Evolutionary conservation across 2,888 invertebrate genomes (phyloP).

Genomic region (Tipula confusa): DNA sequence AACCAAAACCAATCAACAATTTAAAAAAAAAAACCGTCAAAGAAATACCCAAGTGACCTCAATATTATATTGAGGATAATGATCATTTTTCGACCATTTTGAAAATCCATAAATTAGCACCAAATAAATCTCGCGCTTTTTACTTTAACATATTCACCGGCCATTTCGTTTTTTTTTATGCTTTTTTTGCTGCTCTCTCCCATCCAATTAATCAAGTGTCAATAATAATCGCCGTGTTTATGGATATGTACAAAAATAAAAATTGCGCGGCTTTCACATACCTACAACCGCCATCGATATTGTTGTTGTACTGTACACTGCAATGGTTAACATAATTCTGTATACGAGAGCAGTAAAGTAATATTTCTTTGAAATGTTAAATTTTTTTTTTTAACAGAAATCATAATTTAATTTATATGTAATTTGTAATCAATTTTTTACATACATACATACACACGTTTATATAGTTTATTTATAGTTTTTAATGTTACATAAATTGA

Average conservation of each 20-base stretch:
- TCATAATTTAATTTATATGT: slow-evolving; percentile 25
- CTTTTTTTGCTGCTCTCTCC: too few species aligned
- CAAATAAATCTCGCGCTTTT: background rate
- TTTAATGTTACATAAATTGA: background rate
- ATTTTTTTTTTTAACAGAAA: background rate
- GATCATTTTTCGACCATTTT: background rate
- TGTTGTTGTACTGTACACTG: background rate
- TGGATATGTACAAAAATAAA: background rate
- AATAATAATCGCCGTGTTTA: background rate
- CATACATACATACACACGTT: background rate
- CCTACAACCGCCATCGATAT: background rate
- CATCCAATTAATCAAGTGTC: slow-evolving; percentile 12
- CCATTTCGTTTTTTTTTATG: background rate
- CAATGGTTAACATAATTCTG: too few species aligned
- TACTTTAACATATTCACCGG: background rate
- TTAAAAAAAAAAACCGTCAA: background rate
- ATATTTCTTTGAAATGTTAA: background rate
- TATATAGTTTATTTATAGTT: background rate
- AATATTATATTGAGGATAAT: background rate
- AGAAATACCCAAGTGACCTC: background rate
- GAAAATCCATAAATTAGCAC: background rate
- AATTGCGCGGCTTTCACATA: background rate
- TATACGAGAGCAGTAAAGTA: background rate
- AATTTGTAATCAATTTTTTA: background rate
- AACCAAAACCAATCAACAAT: slow-evolving; percentile 9